Percentiles rank a stretch among this genome's conserved stretches.
phyloP scores from a whole-genome alignment of 2,797 vertebrate genomes.

The Phyllotis vaccarum region DNA sequence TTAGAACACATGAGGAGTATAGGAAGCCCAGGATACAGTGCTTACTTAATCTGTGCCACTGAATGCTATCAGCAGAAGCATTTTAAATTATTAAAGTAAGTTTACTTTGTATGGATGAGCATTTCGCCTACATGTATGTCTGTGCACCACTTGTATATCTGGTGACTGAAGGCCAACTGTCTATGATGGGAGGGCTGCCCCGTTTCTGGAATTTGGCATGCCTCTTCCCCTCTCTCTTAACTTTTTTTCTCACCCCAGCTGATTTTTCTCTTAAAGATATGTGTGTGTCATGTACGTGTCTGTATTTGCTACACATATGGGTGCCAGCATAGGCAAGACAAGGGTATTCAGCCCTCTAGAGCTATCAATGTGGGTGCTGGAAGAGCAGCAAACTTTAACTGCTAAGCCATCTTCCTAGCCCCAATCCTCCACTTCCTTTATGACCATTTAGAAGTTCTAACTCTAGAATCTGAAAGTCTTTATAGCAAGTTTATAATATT shows the following conservation, averaged over 20 bases:
- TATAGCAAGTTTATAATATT: not conserved
- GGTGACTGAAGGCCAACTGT: not conserved
- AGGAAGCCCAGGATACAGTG: not conserved
- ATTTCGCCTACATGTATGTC: not conserved
- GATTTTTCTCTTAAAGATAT: not conserved
- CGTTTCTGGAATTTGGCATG: not conserved
- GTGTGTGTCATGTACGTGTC: not conserved
- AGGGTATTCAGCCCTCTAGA: not conserved
- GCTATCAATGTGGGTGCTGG: not conserved
- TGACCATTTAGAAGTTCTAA: not conserved
- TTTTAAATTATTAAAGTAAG: not conserved
- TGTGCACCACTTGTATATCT: not conserved
- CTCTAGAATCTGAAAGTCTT: not conserved
- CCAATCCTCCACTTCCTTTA: not conserved
- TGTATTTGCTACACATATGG: not conserved
- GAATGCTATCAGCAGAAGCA: not conserved
- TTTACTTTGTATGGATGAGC: not conserved
- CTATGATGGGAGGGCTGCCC: not conserved
- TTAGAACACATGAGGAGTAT: not conserved
- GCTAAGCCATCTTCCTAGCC: too few relatives aligned
- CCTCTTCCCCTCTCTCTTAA: not conserved
- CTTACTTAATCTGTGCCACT: not conserved
- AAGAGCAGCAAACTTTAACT: not conserved
- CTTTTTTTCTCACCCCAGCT: not conserved
- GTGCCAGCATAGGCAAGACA: not conserved